These are phyloP conservation scores for Valencia hispanica DNA, from an alignment of 2,797 vertebrate species.

Conservation along the genomic window DNA sequence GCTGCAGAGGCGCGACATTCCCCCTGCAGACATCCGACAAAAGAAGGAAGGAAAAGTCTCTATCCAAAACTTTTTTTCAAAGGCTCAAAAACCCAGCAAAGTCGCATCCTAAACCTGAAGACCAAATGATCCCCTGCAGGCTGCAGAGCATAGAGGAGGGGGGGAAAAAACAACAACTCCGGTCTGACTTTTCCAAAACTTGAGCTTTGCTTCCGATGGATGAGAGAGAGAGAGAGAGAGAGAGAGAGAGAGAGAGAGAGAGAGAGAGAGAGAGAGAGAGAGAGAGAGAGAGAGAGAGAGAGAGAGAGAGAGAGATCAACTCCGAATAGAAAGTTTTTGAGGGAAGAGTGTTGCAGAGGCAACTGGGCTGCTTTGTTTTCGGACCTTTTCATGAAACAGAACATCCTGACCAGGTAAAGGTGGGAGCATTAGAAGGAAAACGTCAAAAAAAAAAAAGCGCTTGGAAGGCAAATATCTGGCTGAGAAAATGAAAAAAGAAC, in stretches of 20 bases:
- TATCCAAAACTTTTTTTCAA: constrained; percentile 3
- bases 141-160: neutral
- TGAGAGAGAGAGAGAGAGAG: neutral
- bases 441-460: constrained; percentile 88
- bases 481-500: constrained; percentile 62
- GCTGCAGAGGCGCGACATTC: constrained; percentile 66
- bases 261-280: no score
- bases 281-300: no score
- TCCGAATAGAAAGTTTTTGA: neutral
- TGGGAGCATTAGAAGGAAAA: constrained; percentile 77
- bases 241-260: no score
- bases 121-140: neutral
- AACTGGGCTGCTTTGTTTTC: constrained; percentile 76
- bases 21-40: constrained; percentile 53
- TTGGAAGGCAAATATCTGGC: constrained; percentile 82
- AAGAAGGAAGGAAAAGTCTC: constrained; percentile 35
- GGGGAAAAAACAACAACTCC: neutral
- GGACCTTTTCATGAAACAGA: constrained; percentile 80
- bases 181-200: neutral
- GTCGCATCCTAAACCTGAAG: neutral
- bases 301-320: neutral
- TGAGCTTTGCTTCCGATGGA: neutral
- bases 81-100: neutral
- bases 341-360: constrained; percentile 6
- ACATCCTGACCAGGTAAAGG: constrained; percentile 75